Conservation (phyloP, 2,888 invertebrate species). For the Bruchidius siliquastri region DNA sequence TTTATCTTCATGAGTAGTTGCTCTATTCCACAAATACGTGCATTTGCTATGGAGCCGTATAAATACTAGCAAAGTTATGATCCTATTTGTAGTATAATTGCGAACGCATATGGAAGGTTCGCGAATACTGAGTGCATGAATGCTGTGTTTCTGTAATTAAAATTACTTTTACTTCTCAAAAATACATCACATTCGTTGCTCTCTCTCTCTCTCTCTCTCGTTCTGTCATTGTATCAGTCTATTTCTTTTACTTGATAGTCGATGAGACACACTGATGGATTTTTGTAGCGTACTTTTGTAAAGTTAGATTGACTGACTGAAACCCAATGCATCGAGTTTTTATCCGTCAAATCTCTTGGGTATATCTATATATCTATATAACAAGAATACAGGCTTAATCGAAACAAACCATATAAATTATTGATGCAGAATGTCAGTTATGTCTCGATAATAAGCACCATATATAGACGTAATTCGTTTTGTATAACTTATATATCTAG, state of each 20-base stretch:
- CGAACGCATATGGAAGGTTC: background rate
- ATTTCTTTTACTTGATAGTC: too few relatives aligned
- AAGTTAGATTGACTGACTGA: too few relatives aligned
- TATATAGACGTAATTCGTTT: constrained; percentile 13
- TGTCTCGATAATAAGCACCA: constrained; percentile 14
- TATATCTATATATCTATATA: background rate
- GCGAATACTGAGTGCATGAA: too few relatives aligned
- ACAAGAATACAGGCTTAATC: background rate
- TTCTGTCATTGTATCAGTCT: too few relatives aligned
- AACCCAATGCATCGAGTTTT: too few relatives aligned
- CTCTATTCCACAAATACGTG: background rate
- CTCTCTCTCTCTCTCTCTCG: too few relatives aligned
- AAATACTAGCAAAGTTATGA: background rate
- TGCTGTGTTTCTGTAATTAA: too few relatives aligned
- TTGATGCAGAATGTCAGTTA: constrained; percentile 13
- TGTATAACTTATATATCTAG: constrained; percentile 10
- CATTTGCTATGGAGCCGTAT: background rate
- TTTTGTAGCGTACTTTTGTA: too few relatives aligned
- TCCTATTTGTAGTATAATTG: background rate
- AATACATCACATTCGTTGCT: too few relatives aligned
- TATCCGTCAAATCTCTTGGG: background rate
- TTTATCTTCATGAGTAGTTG: background rate
- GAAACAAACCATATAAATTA: constrained; percentile 7
- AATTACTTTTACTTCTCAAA: too few relatives aligned
- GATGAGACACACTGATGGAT: too few relatives aligned